These are phyloP conservation scores for Alethe castanea DNA, from an alignment of 2,113 vertebrate species.

Conservation along the genomic window DNA sequence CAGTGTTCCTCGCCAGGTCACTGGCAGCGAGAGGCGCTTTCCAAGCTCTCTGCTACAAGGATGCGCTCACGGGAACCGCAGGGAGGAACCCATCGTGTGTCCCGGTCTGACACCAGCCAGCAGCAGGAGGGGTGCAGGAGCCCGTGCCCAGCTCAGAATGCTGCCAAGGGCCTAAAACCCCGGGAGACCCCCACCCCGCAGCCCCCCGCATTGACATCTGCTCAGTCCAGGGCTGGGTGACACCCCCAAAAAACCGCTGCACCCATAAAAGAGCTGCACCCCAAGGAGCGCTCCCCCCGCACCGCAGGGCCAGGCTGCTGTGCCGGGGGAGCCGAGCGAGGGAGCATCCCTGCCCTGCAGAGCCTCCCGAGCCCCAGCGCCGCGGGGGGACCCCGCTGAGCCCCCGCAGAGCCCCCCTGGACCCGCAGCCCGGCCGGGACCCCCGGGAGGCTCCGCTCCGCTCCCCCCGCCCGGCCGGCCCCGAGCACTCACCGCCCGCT, in stretches of 20 bases:
- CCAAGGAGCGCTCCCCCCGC: background rate
- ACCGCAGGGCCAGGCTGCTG: background rate
- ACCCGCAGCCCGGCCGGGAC: too few species aligned
- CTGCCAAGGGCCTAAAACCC: background rate
- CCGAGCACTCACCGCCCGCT: background rate
- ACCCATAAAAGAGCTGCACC: background rate
- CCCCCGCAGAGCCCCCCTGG: background rate
- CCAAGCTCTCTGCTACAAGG: background rate
- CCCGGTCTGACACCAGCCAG: background rate
- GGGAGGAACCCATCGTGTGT: fast-evolving
- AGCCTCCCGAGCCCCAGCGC: background rate
- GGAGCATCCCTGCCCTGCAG: background rate
- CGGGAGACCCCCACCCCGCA: background rate
- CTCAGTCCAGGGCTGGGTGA: background rate
- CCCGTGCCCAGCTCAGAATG: background rate
- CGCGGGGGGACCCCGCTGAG: background rate
- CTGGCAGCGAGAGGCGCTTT: background rate
- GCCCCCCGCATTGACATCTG: background rate
- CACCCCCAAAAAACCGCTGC: background rate
- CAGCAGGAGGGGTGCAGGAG: background rate
- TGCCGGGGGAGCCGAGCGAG: background rate
- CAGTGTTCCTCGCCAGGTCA: fast-evolving
- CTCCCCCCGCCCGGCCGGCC: background rate
- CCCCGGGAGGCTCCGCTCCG: background rate
- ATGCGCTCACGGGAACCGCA: background rate